Evolutionary conservation across 2,113 vertebrate species (phyloP).

Genomic region (Hydropotes inermis): DNA sequence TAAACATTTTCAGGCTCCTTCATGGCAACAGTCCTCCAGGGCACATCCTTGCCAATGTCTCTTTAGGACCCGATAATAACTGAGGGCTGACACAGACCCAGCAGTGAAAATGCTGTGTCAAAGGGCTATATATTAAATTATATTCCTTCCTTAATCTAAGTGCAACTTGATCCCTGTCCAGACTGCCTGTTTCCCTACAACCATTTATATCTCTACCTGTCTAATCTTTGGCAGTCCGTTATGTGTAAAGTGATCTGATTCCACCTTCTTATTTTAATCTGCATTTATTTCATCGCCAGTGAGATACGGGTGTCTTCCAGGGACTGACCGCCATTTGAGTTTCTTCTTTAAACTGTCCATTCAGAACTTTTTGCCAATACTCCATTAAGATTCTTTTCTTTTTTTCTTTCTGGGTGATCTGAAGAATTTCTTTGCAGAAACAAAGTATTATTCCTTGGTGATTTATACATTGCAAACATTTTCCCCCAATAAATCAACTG

Average conservation of each 20-base stretch:
- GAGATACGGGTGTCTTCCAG: not conserved
- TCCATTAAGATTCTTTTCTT: not conserved
- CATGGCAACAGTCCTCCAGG: not conserved
- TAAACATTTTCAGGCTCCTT: not conserved
- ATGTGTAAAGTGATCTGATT: not conserved
- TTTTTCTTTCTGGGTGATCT: not conserved
- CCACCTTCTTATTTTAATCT: not conserved
- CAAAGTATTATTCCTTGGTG: not conserved
- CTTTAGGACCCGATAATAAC: accelerated
- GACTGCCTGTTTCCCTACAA: not conserved
- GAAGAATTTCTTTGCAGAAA: not conserved
- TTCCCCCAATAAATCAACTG: not conserved
- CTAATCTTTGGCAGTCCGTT: not conserved
- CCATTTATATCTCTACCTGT: not conserved
- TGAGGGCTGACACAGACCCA: not conserved
- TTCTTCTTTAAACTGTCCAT: not conserved
- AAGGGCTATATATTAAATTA: not conserved
- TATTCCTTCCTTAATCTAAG: not conserved
- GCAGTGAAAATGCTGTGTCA: not conserved
- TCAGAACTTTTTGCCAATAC: not conserved
- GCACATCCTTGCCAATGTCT: accelerated
- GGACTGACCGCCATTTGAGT: not conserved
- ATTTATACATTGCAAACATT: not conserved
- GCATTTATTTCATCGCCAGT: not conserved
- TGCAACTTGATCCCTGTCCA: not conserved